Evolutionary conservation across 2,888 invertebrate species (phyloP).

Genomic region (Nesidiocoris tenuis): DNA sequence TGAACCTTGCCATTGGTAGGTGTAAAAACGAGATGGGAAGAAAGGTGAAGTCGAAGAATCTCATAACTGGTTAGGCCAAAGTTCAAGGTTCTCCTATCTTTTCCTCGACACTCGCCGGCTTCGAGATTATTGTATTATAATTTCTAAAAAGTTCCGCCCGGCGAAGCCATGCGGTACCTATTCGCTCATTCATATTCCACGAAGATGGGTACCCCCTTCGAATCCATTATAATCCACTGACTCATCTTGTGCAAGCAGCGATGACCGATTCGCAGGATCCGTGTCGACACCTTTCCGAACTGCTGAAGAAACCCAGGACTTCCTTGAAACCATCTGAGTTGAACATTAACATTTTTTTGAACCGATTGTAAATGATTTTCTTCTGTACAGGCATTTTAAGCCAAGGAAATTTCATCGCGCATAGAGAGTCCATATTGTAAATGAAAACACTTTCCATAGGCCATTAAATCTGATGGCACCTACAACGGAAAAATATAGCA

Average conservation of each 20-base stretch:
- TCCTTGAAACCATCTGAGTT: neutral
- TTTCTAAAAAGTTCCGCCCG: neutral
- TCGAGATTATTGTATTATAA: neutral
- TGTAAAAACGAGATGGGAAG: neutral
- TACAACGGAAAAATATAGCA: too few relatives aligned
- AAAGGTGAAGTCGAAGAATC: neutral
- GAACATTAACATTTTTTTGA: neutral
- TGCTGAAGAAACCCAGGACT: too few relatives aligned
- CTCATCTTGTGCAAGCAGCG: conserved; percentile 14
- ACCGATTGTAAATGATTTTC: too few relatives aligned
- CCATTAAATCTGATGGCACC: too few relatives aligned
- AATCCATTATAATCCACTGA: conserved; percentile 34
- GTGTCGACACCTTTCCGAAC: neutral
- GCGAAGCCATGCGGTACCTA: too few relatives aligned
- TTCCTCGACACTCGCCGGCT: neutral
- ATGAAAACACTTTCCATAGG: too few relatives aligned
- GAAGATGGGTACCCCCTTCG: conserved; percentile 28
- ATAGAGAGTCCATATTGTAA: too few relatives aligned
- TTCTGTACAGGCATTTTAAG: too few relatives aligned
- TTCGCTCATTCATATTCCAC: conserved; percentile 37
- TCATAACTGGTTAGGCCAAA: neutral
- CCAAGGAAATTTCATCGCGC: too few relatives aligned
- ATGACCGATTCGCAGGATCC: neutral
- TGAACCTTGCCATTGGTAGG: neutral
- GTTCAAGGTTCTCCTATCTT: neutral